Evolutionary conservation across 2,888 invertebrate species (phyloP), one percentile per base, ranked within the genome.

Genomic region (Muschampia plurimacula): DNA sequence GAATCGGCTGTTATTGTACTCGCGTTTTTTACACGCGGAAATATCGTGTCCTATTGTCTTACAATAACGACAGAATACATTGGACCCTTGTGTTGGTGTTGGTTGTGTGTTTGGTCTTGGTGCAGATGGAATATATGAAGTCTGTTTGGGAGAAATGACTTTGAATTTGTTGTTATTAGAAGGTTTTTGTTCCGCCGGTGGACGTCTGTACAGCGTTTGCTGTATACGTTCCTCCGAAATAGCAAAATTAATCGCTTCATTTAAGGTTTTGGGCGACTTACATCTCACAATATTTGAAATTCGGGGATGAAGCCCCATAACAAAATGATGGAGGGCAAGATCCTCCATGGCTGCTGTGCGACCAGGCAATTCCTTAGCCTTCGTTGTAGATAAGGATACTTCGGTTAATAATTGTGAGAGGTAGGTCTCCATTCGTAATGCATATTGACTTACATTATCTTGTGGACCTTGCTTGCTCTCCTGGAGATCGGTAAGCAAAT

Each of bases 261-360:
- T 78, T 52, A 76, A 32, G 0, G 64, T 71, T 59, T 69, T 72
- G 1, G 75, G 75, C 2, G 64, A 59, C 12, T 59, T 74, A 52
- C 76, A 74, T 52, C 76, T 52, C 0, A 77, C 68, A 13, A 75
- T 71, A 15, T 49, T 73, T 0, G 76, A 77, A 4, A 77, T 32
- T 13, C 62, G 28, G 0, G 76, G 76, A 0, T 75, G 44, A 5
- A 78, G 52, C 2, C 77, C 79, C 10, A 75, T 60, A 1, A 72
- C 15, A 55, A 79, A 77, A 59, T 72, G 68, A 46, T 77, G 77
- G 2, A 79, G 72, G 15, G 75, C 74, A 7, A 77, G 32, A n/a
- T 77, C 78, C 44, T 78, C 77, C 77, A 79, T 79, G 4, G 77
- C 75, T 0, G 79, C 78, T 4, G 57, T 73, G 2, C 77, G 69